Percentiles rank a stretch among this genome's conserved stretches.
phyloP scores from a whole-genome alignment of 1,140 invertebrate species.

The Camponotus floridanus region DNA sequence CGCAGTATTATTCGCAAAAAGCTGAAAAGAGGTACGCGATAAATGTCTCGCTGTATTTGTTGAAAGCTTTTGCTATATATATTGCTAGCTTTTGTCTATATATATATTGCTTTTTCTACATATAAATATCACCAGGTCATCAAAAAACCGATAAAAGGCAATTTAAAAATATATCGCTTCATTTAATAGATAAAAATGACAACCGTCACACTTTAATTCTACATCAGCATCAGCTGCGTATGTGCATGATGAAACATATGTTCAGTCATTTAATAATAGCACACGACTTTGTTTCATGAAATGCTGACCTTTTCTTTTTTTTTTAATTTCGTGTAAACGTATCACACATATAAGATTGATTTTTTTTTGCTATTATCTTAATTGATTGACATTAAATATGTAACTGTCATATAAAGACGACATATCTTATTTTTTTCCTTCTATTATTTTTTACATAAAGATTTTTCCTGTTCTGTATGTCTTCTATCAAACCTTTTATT shows the following conservation, averaged over 20 bases:
- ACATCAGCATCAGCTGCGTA: background rate
- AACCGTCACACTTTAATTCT: background rate
- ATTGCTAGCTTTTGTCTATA: background rate
- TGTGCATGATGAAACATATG: background rate
- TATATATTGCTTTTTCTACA: no score
- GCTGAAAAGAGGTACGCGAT: background rate
- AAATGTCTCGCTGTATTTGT: background rate
- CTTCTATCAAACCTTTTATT: background rate
- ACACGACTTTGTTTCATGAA: background rate
- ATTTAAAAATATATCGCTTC: background rate
- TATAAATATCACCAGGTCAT: background rate
- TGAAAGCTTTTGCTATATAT: background rate
- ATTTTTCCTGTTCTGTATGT: background rate
- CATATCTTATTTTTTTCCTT: background rate
- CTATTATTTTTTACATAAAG: background rate
- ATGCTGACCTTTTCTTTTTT: background rate
- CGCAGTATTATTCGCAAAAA: background rate
- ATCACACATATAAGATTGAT: background rate
- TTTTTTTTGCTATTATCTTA: slow-evolving; percentile 4
- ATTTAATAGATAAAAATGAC: slow-evolving; percentile 5
- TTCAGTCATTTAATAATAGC: background rate
- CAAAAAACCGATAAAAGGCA: background rate
- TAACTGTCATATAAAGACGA: background rate
- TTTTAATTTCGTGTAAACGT: background rate
- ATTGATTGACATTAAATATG: background rate